Conservation (phyloP, 2,888 invertebrate genomes). For the Drosophila picticornis region DNA sequence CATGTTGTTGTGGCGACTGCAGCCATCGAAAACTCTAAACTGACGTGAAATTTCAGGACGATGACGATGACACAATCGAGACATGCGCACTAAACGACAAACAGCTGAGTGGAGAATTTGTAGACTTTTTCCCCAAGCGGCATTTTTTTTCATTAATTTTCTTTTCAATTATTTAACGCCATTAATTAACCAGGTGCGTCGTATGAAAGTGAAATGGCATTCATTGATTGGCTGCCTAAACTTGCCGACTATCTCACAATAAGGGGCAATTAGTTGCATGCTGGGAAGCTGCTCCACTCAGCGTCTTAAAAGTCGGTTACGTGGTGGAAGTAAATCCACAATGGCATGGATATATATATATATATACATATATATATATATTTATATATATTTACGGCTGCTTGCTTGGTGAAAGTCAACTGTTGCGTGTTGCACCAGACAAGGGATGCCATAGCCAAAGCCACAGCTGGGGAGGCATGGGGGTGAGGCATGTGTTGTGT, state of each 20-base stretch:
- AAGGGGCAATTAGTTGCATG: constrained; percentile 64
- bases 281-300: constrained; percentile 54
- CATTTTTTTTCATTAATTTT: not conserved
- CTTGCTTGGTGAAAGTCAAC: constrained; percentile 71
- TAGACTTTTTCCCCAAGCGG: constrained; percentile 23
- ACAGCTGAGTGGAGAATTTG: constrained; percentile 69
- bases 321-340: constrained; percentile 57
- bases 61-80: constrained; percentile 81
- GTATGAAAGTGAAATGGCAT: constrained; percentile 63
- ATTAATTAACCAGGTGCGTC: constrained; percentile 53
- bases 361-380: constrained; percentile 33
- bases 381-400: constrained; percentile 26
- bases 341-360: constrained; percentile 28
- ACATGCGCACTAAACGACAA: constrained; percentile 72
- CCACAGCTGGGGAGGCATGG: not conserved
- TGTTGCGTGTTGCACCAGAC: constrained; percentile 71
- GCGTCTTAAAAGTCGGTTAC: constrained; percentile 47
- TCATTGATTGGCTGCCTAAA: constrained; percentile 59
- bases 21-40: constrained; percentile 15
- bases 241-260: not conserved
- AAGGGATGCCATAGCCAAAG: not conserved
- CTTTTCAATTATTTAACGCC: constrained; percentile 46
- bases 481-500: constrained; percentile 1
- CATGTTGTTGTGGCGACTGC: constrained; percentile 43
- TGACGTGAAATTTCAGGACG: constrained; percentile 36